These are phyloP conservation scores for Aromia moschata DNA, from an alignment of 2,888 invertebrate species.

Conservation along the genomic window DNA sequence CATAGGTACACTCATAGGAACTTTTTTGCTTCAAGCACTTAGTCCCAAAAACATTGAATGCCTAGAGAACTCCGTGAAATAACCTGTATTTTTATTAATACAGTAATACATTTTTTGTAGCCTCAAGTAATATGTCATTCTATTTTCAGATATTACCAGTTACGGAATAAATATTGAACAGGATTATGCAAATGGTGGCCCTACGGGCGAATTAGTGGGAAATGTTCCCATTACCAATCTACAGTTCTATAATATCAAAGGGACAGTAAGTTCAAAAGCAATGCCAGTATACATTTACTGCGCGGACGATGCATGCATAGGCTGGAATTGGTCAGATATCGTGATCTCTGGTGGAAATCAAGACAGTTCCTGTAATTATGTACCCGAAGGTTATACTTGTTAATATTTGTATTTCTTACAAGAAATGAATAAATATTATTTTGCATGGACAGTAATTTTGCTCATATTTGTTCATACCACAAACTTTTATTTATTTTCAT, in stretches of 20 bases:
- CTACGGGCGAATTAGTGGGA: slow-evolving; percentile 34
- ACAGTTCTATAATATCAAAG: slow-evolving; percentile 33
- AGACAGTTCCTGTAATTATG: slow-evolving; percentile 30
- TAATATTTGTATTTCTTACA: slow-evolving; percentile 13
- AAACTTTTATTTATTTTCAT: too few relatives aligned
- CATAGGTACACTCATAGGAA: too few relatives aligned
- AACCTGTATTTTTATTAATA: too few relatives aligned
- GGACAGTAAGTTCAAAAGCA: slow-evolving; percentile 33
- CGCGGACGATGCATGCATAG: slow-evolving; percentile 36
- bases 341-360: slow-evolving; percentile 30
- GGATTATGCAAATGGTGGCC: slow-evolving; percentile 36
- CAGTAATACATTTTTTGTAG: too few relatives aligned
- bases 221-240: slow-evolving; percentile 41
- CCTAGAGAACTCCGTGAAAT: too few relatives aligned
- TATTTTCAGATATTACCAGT: slow-evolving; percentile 37
- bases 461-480: too few relatives aligned
- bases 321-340: slow-evolving; percentile 40
- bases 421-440: not conserved
- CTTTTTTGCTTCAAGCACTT: too few relatives aligned
- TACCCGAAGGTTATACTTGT: slow-evolving; percentile 37
- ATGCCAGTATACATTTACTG: slow-evolving; percentile 35
- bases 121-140: too few relatives aligned
- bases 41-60: too few relatives aligned
- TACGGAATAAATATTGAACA: slow-evolving; percentile 39
- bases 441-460: too few relatives aligned